Evolutionary conservation across 2,113 vertebrate genomes (phyloP).

Genomic region (Procapra przewalskii): DNA sequence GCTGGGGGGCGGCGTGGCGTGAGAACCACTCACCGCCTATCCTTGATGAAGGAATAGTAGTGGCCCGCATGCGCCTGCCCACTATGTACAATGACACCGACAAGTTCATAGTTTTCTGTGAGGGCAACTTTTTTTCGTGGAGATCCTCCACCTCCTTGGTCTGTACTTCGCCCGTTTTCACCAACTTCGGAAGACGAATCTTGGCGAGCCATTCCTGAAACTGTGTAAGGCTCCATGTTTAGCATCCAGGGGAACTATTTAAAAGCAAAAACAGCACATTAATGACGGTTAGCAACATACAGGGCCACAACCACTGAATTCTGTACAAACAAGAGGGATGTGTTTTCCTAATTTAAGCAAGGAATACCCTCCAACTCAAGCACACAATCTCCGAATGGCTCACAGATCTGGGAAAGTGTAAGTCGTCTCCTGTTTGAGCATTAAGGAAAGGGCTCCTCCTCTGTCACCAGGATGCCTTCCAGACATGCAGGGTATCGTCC

Average conservation of each 20-base stretch:
- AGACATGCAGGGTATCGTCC: not conserved
- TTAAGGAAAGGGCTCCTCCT: not conserved
- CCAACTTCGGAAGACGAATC: constrained; percentile 92
- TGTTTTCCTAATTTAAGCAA: not conserved
- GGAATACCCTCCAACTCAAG: not conserved
- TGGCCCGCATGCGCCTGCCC: constrained; percentile 98
- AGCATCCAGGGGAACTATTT: constrained; percentile 96
- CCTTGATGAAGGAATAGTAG: constrained; percentile 99
- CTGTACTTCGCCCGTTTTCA: constrained; percentile 86
- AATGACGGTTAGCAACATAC: not conserved
- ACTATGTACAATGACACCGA: constrained; percentile 97
- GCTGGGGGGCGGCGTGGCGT: fast-evolving
- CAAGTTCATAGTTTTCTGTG: constrained; percentile 98
- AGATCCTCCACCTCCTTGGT: constrained; percentile 89
- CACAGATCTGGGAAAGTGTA: not conserved
- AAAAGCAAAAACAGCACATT: constrained; percentile 24
- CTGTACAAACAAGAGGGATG: not conserved
- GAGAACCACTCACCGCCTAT: constrained; percentile 85
- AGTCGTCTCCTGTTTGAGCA: not conserved
- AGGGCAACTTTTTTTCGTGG: constrained; percentile 97
- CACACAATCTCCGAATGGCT: not conserved
- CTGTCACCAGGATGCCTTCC: not conserved
- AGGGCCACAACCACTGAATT: not conserved
- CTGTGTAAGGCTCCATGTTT: constrained; percentile 99
- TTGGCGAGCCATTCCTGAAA: constrained; percentile 97